These are phyloP conservation scores for Aphodius granarius DNA, from an alignment of 2,888 invertebrate genomes.

Conservation along the genomic window DNA sequence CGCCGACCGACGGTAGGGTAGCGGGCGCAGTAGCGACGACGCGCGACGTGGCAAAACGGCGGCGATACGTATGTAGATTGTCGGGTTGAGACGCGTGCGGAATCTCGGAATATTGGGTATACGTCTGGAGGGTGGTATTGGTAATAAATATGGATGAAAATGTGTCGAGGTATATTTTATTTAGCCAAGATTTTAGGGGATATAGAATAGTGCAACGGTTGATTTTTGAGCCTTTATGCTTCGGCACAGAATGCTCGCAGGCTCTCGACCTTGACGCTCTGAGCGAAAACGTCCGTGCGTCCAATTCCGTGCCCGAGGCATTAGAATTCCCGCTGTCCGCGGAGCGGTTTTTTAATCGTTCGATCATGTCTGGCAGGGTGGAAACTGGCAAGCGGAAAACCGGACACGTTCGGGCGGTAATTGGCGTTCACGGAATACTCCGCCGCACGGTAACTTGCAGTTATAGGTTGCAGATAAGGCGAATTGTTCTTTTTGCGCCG, in stretches of 20 bases:
- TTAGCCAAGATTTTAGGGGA: neutral
- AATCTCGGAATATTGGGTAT: neutral
- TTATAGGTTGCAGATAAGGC: neutral
- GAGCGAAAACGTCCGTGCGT: too few relatives aligned
- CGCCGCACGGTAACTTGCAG: neutral
- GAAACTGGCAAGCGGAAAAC: neutral
- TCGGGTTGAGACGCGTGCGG: neutral
- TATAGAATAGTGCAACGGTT: neutral
- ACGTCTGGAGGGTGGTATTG: neutral
- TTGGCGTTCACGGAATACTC: neutral
- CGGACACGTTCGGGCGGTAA: neutral
- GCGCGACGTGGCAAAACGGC: constrained; percentile 7
- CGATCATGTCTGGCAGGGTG: neutral
- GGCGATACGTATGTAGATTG: constrained; percentile 14
- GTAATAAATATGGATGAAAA: constrained; percentile 1
- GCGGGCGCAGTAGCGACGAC: neutral
- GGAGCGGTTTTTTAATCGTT: neutral
- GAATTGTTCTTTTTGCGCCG: neutral
- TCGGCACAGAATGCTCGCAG: too few relatives aligned
- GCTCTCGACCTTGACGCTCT: too few relatives aligned
- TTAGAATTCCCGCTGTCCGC: neutral
- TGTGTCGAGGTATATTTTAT: neutral
- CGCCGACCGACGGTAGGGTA: too few relatives aligned
- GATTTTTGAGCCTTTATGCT: too few relatives aligned
- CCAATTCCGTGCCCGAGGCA: too few relatives aligned